These are phyloP conservation scores for Halcyon chelicuti DNA, from an alignment of 2,797 vertebrate genomes.

Conservation along the genomic window DNA sequence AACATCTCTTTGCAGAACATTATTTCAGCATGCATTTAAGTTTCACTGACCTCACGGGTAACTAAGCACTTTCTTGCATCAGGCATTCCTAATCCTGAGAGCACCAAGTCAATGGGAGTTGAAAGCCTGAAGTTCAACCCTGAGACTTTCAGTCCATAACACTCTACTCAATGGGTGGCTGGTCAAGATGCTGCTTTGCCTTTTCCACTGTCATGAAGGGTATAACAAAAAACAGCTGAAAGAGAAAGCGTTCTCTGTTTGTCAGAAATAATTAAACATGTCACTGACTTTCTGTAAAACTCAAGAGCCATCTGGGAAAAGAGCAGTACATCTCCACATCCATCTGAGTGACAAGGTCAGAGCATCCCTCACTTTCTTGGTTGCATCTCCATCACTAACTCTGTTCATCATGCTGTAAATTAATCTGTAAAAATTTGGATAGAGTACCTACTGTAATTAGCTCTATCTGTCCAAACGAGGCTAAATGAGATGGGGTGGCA, in stretches of 20 bases:
- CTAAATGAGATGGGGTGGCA: conserved; percentile 30
- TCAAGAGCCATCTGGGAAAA: conserved; percentile 74
- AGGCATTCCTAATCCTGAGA: neutral
- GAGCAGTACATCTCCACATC: conserved; percentile 59
- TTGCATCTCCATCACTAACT: conserved; percentile 57
- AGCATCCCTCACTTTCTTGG: conserved; percentile 49
- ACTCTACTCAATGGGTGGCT: neutral
- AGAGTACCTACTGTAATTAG: conserved; percentile 68
- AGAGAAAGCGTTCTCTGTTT: conserved; percentile 65
- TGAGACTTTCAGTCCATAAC: neutral
- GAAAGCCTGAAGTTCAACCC: neutral
- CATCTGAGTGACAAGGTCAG: conserved; percentile 75
- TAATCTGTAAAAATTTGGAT: conserved; percentile 67
- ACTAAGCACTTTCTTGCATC: neutral
- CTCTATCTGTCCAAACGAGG: conserved; percentile 36
- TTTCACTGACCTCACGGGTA: neutral
- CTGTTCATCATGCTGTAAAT: conserved; percentile 72
- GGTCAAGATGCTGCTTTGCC: neutral
- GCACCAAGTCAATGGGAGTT: neutral
- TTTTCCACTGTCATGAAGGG: neutral
- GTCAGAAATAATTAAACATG: conserved; percentile 78
- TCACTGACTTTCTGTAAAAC: conserved; percentile 67
- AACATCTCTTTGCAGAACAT: neutral
- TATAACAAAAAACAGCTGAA: conserved; percentile 33
- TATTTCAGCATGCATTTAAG: neutral